phyloP scores from a whole-genome alignment of 2,797 vertebrate species.

The Catamblyrhynchus diadema region DNA sequence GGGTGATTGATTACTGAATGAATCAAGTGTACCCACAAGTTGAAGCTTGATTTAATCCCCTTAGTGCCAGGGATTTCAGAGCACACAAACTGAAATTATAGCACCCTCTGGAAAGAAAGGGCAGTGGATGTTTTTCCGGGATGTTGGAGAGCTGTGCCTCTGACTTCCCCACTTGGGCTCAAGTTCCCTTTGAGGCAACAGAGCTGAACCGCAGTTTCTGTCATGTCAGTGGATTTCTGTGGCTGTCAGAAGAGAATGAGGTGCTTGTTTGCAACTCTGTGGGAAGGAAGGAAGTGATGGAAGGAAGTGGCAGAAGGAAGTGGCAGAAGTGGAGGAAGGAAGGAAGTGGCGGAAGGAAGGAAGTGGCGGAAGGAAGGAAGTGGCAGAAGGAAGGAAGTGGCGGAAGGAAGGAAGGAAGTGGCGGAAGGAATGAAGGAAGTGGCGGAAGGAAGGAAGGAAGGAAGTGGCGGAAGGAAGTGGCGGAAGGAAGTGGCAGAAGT shows the following conservation, averaged over 20 bases:
- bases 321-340: too few species aligned
- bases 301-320: neutral
- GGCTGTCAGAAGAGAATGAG: neutral
- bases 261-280: neutral
- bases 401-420: neutral
- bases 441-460: neutral
- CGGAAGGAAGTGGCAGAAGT: neutral
- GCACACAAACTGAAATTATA: neutral
- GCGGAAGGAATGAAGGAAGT: too few species aligned
- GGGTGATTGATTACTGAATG: slow-evolving; percentile 48
- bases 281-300: neutral
- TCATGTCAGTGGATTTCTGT: neutral
- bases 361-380: too few species aligned
- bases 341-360: too few species aligned
- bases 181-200: neutral
- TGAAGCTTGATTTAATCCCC: slow-evolving; percentile 28
- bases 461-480: too few species aligned
- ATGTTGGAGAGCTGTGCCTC: neutral
- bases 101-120: neutral
- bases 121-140: neutral
- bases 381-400: neutral
- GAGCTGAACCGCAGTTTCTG: neutral
- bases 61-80: neutral
- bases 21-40: neutral
- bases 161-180: neutral